Percentiles rank a stretch among this genome's conserved stretches.
These are phyloP conservation scores for Gymnogyps californianus DNA, from an alignment of 2,113 vertebrate species.

Conservation along the genomic window DNA sequence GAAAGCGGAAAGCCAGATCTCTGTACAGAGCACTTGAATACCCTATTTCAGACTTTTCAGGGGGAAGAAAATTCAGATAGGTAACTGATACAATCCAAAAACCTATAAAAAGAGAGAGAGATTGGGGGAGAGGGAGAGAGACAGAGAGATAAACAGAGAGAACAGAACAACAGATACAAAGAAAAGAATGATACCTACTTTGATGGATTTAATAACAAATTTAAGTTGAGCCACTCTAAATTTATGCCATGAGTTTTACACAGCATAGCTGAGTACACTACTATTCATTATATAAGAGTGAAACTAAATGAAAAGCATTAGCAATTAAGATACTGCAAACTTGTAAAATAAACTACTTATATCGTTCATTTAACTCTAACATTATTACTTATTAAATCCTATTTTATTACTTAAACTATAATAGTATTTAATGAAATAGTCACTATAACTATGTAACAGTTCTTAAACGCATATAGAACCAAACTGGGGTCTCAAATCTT, in stretches of 20 bases:
- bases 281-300: not conserved
- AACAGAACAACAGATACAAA: constrained; percentile 11
- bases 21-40: constrained; percentile 1
- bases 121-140: not conserved
- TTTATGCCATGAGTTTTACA: not conserved
- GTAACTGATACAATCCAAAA: constrained; percentile 34
- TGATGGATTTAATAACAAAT: not conserved
- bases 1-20: constrained; percentile 40
- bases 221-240: not conserved
- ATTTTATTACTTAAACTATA: not conserved
- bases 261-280: not conserved
- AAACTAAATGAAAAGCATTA: not conserved
- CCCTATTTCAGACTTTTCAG: constrained; percentile 47
- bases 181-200: not conserved
- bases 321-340: not conserved
- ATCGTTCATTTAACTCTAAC: not conserved
- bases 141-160: not conserved
- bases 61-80: constrained; percentile 26
- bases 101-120: constrained; percentile 43
- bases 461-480: not conserved
- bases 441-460: not conserved
- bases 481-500: not conserved
- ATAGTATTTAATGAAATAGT: not conserved
- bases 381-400: not conserved
- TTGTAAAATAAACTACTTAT: not conserved